These are phyloP conservation scores for Drosophila peninsularis DNA, from an alignment of 2,888 invertebrate species.

Conservation along the genomic window DNA sequence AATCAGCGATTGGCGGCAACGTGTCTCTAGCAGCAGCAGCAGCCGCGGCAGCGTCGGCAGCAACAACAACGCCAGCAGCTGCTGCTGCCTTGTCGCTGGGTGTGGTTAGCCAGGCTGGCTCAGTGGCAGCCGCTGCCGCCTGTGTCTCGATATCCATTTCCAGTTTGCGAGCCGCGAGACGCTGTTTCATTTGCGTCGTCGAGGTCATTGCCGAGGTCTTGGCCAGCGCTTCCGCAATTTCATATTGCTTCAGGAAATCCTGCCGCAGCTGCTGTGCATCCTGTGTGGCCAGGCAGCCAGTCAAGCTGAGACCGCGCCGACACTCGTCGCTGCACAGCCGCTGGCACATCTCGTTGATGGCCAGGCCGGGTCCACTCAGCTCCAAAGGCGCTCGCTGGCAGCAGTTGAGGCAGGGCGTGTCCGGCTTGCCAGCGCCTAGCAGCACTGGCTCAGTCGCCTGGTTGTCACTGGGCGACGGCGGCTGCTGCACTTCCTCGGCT, in stretches of 20 bases:
- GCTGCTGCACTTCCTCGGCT: conserved; percentile 40
- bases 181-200: conserved; percentile 85
- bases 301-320: conserved; percentile 60
- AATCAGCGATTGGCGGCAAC: conserved; percentile 82
- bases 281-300: conserved; percentile 50
- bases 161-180: conserved; percentile 86
- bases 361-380: conserved; percentile 39
- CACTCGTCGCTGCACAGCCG: conserved; percentile 81
- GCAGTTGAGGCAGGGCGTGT: conserved; percentile 77
- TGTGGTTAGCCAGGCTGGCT: conserved; percentile 43
- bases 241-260: conserved; percentile 85
- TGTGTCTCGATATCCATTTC: conserved; percentile 85
- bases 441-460: conserved; percentile 26
- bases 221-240: conserved; percentile 87
- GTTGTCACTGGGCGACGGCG: conserved; percentile 49
- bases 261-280: conserved; percentile 55
- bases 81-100: conserved; percentile 37
- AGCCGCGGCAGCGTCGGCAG: conserved; percentile 15
- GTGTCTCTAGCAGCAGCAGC: conserved; percentile 59
- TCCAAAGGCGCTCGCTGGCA: conserved; percentile 51
- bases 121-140: conserved; percentile 4
- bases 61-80: conserved; percentile 47
- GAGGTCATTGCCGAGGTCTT: conserved; percentile 87
- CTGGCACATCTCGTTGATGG: conserved; percentile 81
- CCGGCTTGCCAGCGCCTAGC: conserved; percentile 49